Conservation (phyloP, 2,113 vertebrate genomes). For the Danio rerio region DNA sequence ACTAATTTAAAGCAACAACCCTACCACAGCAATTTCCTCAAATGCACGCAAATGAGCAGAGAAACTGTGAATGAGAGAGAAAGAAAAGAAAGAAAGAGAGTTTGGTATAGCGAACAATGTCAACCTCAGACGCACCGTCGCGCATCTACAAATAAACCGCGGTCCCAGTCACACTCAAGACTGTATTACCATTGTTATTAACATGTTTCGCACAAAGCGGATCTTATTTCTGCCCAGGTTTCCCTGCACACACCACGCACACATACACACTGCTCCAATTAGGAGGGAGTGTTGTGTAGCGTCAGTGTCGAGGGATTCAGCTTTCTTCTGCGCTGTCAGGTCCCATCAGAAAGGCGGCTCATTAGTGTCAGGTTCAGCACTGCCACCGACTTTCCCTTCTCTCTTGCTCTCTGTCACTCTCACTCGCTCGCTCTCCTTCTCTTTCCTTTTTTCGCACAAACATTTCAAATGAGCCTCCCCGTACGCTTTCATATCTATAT, state of each 20-base stretch:
- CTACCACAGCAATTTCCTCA: conserved; percentile 42
- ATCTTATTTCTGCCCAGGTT: conserved; percentile 54
- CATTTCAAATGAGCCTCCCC: conserved; percentile 56
- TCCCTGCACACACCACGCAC: conserved; percentile 65
- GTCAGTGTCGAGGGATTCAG: conserved; percentile 80
- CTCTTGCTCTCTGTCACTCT: conserved; percentile 57
- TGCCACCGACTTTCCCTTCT: conserved; percentile 75
- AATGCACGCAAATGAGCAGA: conserved; percentile 19
- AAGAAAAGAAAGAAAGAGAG: neutral
- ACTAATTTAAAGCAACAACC: conserved; percentile 50
- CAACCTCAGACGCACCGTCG: conserved; percentile 50
- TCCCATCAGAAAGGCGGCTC: conserved; percentile 83
- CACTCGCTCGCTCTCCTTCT: conserved; percentile 63
- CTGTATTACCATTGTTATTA: conserved; percentile 61
- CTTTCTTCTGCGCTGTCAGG: conserved; percentile 85
- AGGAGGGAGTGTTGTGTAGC: conserved; percentile 80
- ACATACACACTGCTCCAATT: conserved; percentile 80
- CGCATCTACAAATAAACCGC: conserved; percentile 50
- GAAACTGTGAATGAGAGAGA: conserved; percentile 31
- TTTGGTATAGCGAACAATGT: conserved; percentile 22
- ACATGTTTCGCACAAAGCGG: conserved; percentile 50
- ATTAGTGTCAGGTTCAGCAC: conserved; percentile 84
- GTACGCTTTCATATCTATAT: conserved; percentile 35
- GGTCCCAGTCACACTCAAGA: conserved; percentile 42
- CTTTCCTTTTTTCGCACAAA: conserved; percentile 58